A percentile compares a stretch with the other conserved stretches of the same genome.
phyloP scores from a whole-genome alignment of 2,797 vertebrate species.

The Danio albolineatus region DNA sequence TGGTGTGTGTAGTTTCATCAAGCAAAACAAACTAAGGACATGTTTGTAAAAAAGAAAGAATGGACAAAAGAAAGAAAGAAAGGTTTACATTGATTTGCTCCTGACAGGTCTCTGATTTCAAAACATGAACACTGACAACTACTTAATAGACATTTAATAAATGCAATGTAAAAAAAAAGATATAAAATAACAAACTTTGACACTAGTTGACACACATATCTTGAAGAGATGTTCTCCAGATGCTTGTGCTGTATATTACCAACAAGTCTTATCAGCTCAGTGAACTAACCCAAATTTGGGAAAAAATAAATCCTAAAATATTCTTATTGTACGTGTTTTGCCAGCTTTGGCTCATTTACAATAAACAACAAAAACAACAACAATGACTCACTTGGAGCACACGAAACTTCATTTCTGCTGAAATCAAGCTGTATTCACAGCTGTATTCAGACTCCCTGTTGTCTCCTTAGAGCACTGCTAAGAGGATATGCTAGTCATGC shows the following conservation, averaged over 20 bases:
- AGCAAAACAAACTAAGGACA: too few relatives aligned
- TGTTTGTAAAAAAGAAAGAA: neutral
- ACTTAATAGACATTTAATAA: constrained; percentile 10
- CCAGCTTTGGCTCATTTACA: constrained; percentile 41
- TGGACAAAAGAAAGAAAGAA: neutral
- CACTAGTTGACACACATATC: neutral
- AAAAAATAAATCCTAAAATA: neutral
- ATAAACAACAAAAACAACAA: constrained; percentile 14
- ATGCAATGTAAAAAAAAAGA: neutral
- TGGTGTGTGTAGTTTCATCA: too few relatives aligned
- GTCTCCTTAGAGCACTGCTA: constrained; percentile 18
- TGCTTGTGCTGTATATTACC: neutral
- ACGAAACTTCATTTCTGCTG: constrained; percentile 5
- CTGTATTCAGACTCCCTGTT: constrained; percentile 37
- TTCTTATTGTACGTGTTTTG: constrained; percentile 20
- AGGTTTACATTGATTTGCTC: constrained; percentile 12
- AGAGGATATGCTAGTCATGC: constrained; percentile 17
- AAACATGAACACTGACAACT: constrained; percentile 16
- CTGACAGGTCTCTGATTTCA: constrained; percentile 28
- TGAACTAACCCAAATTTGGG: neutral
- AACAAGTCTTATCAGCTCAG: neutral
- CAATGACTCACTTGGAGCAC: constrained; percentile 23
- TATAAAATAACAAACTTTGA: neutral
- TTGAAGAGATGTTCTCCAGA: neutral
- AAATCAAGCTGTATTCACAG: constrained; percentile 8